Percentiles rank a stretch among this genome's conserved stretches.
These are phyloP conservation scores for Sycobia sp. DNA, from an alignment of 1,140 invertebrate species.

Conservation along the genomic window DNA sequence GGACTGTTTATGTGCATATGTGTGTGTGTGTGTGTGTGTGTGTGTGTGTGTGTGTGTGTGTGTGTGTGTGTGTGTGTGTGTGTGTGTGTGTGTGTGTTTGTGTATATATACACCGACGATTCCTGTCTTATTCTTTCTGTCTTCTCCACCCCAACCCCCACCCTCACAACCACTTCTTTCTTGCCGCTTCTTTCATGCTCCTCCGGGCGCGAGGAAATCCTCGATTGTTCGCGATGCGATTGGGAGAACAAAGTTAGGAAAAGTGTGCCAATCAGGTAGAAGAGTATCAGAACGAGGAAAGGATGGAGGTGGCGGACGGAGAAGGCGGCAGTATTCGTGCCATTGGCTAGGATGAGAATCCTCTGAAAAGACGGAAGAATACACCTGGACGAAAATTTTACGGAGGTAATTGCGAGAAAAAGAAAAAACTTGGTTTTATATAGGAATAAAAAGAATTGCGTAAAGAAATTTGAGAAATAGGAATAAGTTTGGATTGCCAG, in stretches of 20 bases:
- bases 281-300: slow-evolving; percentile 21
- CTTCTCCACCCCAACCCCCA: not conserved
- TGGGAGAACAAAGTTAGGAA: slow-evolving; percentile 28
- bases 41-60: too few species aligned
- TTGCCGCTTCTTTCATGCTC: slow-evolving; percentile 4
- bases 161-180: not conserved
- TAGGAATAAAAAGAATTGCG: too few species aligned
- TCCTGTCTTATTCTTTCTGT: not conserved
- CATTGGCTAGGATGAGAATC: not conserved
- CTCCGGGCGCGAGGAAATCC: too few species aligned
- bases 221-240: slow-evolving; percentile 20
- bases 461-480: too few species aligned
- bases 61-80: not conserved
- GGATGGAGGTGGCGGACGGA: not conserved
- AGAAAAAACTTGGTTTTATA: too few species aligned
- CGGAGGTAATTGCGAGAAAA: not conserved
- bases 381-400: not conserved
- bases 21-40: too few species aligned
- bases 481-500: too few species aligned
- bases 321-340: not conserved
- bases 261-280: slow-evolving; percentile 27
- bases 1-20: slow-evolving; percentile 20
- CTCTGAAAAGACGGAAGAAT: slow-evolving; percentile 1
- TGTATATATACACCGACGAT: too few species aligned
- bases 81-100: too few species aligned